phyloP scores from a whole-genome alignment of 2,113 vertebrate species.

The Grus americana region DNA sequence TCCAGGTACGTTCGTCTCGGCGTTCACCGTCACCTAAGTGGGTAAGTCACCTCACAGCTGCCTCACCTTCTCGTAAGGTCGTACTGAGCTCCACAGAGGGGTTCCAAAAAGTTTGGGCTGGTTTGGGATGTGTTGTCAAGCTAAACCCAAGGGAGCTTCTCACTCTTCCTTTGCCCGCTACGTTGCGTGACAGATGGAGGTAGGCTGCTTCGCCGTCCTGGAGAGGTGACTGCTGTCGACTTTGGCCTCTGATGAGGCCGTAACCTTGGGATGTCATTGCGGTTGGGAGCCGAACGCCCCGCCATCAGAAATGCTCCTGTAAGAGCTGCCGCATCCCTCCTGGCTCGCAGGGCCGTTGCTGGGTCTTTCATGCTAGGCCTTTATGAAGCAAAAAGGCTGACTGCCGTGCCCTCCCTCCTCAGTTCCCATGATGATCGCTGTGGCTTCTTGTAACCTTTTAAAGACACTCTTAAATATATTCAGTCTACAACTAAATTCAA shows the following conservation, averaged over 20 bases:
- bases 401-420: not conserved
- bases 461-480: constrained; percentile 64
- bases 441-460: constrained; percentile 64
- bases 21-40: accelerated
- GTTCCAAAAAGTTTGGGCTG: not conserved
- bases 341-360: not conserved
- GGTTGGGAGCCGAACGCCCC: too few relatives aligned
- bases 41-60: accelerated
- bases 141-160: not conserved
- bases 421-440: constrained; percentile 61
- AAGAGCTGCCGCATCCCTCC: not conserved
- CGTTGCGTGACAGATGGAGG: not conserved
- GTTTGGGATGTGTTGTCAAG: not conserved
- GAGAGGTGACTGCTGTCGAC: not conserved
- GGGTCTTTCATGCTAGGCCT: not conserved
- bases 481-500: constrained; percentile 77
- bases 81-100: accelerated
- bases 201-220: accelerated
- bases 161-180: accelerated
- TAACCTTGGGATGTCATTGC: not conserved
- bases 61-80: not conserved
- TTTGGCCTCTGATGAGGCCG: not conserved
- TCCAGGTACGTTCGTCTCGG: constrained; percentile 74
- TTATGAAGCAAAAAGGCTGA: not conserved
- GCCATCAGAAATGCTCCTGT: accelerated